Evolutionary conservation across 1,140 invertebrate genomes (phyloP), one percentile per base, ranked within the genome.

Genomic region (Venturia canescens): DNA sequence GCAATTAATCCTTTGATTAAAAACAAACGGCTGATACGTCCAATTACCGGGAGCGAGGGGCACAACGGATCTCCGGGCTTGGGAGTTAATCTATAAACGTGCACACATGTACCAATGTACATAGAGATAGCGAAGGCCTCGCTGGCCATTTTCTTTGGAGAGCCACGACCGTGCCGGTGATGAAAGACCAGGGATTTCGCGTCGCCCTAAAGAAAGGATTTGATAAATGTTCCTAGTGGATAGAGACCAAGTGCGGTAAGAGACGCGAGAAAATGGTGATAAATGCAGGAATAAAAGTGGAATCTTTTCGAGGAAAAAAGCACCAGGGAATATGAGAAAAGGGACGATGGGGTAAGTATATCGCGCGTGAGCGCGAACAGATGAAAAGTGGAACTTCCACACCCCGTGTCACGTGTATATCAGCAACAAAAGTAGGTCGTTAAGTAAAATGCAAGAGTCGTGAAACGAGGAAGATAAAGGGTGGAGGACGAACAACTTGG

Each of bases 381-480:
- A 9, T 63, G n/a, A 63, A 63, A 63, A 23, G 57, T 63, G 23
- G 7, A 63, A 63, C 23, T 63, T 63, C 21, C 21, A 26, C 23
- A 21, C 3, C 3, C 6, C 13, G 23, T 63, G 57, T 63, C 18
- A 63, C 57, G 48, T 53, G 48, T 53, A 3, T 53, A 53, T 53
- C 48, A 53, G 57, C 50, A n/a, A n/a, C n/a, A 26, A 63, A 63
- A 63, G n/a, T 26, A 63, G 57, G 57, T 63, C 57, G 57, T 63
- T 26, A 63, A 63, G 57, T 63, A n/a, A 75, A 82, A 82, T 80
- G 16, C 53, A 21, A 34, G 23, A 29, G 4, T 29, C 53, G 26
- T 16, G 23, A 29, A 27, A 71, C 16, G 57, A 26, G 57, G n/a
- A 23, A 63, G 3, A 63, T 9, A 63, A 23, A 26, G 57, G 21